Percentiles rank a stretch among this genome's conserved stretches.
phyloP scores from a whole-genome alignment of 2,888 invertebrate genomes.

The Colostygia pectinataria region DNA sequence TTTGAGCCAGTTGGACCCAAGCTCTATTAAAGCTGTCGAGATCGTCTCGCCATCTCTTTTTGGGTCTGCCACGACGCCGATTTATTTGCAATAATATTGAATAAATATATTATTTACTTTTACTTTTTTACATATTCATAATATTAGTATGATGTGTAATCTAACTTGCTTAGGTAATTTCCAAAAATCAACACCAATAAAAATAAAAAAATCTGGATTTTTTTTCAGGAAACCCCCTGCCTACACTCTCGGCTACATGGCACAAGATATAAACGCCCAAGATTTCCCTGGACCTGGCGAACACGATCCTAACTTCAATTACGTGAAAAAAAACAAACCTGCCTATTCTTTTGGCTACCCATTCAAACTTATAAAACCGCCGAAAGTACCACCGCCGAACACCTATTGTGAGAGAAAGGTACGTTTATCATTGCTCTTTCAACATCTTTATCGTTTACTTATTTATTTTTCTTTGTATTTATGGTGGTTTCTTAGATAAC shows the following conservation, averaged over 20 bases:
- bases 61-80: no score
- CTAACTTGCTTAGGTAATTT: no score
- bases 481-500: background rate
- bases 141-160: no score
- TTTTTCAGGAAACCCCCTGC: slow-evolving; percentile 52
- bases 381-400: slow-evolving; percentile 57
- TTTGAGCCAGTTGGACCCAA: no score
- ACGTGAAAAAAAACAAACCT: slow-evolving; percentile 52
- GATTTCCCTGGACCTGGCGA: slow-evolving; percentile 58
- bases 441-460: no score
- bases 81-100: no score
- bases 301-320: slow-evolving; percentile 61
- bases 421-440: slow-evolving; percentile 1
- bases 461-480: background rate
- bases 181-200: no score
- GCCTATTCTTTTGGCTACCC: slow-evolving; percentile 57
- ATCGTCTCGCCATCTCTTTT: no score
- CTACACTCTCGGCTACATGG: slow-evolving; percentile 47
- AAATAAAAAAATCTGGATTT: no score
- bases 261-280: slow-evolving; percentile 25
- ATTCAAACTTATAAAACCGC: slow-evolving; percentile 36
- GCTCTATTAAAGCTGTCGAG: no score
- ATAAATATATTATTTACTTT: no score
- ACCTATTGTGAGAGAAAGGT: slow-evolving; percentile 69
- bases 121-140: no score